Evolutionary conservation across 2,888 invertebrate species (phyloP).

Genomic region (Melanophora roralis): DNA sequence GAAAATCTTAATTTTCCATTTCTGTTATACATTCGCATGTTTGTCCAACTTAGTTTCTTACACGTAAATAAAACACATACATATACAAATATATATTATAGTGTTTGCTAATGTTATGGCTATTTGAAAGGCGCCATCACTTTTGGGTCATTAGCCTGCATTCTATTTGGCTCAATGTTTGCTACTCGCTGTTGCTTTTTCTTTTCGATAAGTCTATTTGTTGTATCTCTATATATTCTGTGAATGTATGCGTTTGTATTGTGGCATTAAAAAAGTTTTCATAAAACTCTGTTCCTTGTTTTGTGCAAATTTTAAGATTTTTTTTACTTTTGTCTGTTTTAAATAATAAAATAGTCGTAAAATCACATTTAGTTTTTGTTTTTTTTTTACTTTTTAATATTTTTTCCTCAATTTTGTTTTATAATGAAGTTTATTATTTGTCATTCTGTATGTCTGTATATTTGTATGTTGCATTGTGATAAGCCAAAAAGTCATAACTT

Average conservation of each 20-base stretch:
- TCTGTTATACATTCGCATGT: too few species aligned
- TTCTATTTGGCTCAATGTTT: slow-evolving; percentile 58
- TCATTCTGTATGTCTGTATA: slow-evolving; percentile 27
- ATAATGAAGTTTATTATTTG: slow-evolving; percentile 61
- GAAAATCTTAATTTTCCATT: too few species aligned
- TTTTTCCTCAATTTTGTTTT: slow-evolving; percentile 37
- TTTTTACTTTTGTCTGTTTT: slow-evolving; percentile 45
- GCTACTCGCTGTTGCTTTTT: slow-evolving; percentile 20
- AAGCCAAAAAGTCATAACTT: slow-evolving; percentile 62
- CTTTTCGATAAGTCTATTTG: slow-evolving; percentile 41
- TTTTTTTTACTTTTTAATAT: slow-evolving; percentile 1
- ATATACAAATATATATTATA: neutral
- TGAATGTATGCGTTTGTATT: neutral
- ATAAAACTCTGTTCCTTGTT: slow-evolving; percentile 23
- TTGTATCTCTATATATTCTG: slow-evolving; percentile 25
- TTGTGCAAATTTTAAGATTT: slow-evolving; percentile 29
- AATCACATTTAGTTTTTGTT: slow-evolving; percentile 52
- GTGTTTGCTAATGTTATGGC: slow-evolving; percentile 32
- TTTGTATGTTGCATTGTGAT: slow-evolving; percentile 50
- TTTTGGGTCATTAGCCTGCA: slow-evolving; percentile 61
- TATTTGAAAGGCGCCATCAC: slow-evolving; percentile 59
- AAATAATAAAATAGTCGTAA: slow-evolving; percentile 60
- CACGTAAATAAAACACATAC: neutral
- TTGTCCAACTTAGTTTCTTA: too few species aligned
- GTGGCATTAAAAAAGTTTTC: slow-evolving; percentile 41